Percentiles rank a stretch among this genome's conserved stretches.
phyloP scores from a whole-genome alignment of 1,140 invertebrate species.

The Colletes latitarsis region DNA sequence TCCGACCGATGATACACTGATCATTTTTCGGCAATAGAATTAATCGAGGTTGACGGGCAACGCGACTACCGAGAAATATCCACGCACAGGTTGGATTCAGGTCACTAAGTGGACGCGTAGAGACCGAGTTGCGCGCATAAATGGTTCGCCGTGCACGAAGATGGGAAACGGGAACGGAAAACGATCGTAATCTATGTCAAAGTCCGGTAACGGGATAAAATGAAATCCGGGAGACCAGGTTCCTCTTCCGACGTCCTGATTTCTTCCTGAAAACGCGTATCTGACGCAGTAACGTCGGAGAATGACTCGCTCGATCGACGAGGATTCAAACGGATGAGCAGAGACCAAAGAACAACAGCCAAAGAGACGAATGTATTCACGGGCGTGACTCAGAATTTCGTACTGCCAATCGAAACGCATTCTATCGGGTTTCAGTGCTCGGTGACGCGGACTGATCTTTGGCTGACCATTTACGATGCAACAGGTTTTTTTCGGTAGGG shows the following conservation, averaged over 20 bases:
- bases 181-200: constrained; percentile 56
- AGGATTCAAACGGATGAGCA: background rate
- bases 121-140: constrained; percentile 4
- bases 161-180: constrained; percentile 55
- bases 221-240: constrained; percentile 47
- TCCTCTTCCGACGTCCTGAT: constrained; percentile 53
- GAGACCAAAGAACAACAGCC: background rate
- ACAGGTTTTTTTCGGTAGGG: background rate
- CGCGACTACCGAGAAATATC: background rate
- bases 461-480: background rate
- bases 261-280: constrained; percentile 18
- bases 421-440: background rate
- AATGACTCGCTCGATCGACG: background rate
- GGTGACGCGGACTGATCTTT: background rate
- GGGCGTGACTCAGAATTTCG: constrained; percentile 55
- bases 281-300: background rate
- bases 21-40: constrained; percentile 11
- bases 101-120: constrained; percentile 11
- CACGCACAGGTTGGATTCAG: constrained; percentile 15
- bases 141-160: constrained; percentile 23
- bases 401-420: background rate
- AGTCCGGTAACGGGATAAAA: constrained; percentile 57
- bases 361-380: constrained; percentile 39
- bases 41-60: constrained; percentile 25
- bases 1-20: constrained; percentile 6